These are phyloP conservation scores for Phymanthus crucifer DNA, from an alignment of 92 coral and sea anemone species.

Conservation along the genomic window DNA sequence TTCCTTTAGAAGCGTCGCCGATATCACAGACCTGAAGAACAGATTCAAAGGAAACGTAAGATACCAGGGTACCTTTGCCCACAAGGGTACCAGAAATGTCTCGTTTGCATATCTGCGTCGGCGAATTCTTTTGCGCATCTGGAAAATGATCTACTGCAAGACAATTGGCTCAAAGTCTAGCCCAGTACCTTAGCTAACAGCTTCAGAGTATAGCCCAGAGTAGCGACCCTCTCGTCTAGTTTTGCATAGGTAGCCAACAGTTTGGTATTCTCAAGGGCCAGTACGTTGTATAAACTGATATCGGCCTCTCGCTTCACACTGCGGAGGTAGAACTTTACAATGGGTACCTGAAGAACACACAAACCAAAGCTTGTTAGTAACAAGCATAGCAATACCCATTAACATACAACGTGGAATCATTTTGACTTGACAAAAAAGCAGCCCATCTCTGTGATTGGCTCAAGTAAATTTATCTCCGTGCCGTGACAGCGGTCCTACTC, in stretches of 20 bases:
- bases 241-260: conserved; percentile 76
- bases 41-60: background rate
- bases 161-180: background rate
- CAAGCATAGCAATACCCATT: too few relatives aligned
- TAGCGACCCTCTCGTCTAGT: conserved; percentile 78
- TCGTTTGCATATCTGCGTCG: too few relatives aligned
- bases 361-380: background rate
- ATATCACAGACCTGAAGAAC: conserved; percentile 84
- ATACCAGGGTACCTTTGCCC: background rate
- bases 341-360: conserved; percentile 67
- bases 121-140: too few relatives aligned
- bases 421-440: too few relatives aligned
- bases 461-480: too few relatives aligned
- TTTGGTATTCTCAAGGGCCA: conserved; percentile 87
- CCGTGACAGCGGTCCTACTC: too few relatives aligned
- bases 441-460: background rate
- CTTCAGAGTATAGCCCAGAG: conserved; percentile 86
- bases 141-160: background rate
- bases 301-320: conserved; percentile 83
- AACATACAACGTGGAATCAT: too few relatives aligned
- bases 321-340: conserved; percentile 87
- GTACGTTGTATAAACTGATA: conserved; percentile 87
- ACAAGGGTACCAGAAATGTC: too few relatives aligned
- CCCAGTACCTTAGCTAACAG: conserved; percentile 84
- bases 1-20: conserved; percentile 98